Evolutionary conservation across 1,140 invertebrate genomes (phyloP).

Genomic region (Prorops nasuta): DNA sequence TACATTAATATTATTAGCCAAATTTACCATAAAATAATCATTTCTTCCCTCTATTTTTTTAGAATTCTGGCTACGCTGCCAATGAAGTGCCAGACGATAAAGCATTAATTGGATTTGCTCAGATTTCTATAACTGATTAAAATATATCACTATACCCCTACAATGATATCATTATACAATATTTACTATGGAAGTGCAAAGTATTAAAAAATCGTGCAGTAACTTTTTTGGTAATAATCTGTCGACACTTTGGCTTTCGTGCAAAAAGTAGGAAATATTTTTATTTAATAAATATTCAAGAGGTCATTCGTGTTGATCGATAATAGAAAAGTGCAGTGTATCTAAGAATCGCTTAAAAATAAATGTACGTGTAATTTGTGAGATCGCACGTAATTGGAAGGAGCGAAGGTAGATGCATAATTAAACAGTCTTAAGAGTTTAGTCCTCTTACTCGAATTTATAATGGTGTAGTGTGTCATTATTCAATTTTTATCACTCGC

Average conservation of each 20-base stretch:
- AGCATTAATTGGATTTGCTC: conserved; percentile 92
- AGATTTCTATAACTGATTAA: conserved; percentile 89
- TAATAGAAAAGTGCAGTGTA: conserved; percentile 19
- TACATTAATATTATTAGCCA: not conserved
- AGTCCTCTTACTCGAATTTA: conserved; percentile 28
- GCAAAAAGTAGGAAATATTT: no score
- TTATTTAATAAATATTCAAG: no score
- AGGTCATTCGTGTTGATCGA: no score
- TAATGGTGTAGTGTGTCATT: conserved; percentile 36
- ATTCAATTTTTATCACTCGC: conserved; percentile 35
- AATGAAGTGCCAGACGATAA: conserved; percentile 91
- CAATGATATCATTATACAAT: no score
- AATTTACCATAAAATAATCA: conserved; percentile 6
- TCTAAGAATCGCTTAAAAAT: conserved; percentile 10
- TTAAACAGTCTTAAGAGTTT: conserved; percentile 22
- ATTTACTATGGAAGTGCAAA: no score
- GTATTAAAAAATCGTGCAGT: no score
- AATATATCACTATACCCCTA: no score
- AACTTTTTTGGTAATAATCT: no score
- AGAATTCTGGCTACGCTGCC: conserved; percentile 79
- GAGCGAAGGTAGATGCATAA: conserved; percentile 2
- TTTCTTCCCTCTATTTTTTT: conserved; percentile 42
- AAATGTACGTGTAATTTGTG: conserved; percentile 2
- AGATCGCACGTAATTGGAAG: conserved; percentile 1
- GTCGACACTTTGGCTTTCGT: no score